These are phyloP conservation scores for Melipona bicolor DNA, from an alignment of 2,888 invertebrate species.

Conservation along the genomic window DNA sequence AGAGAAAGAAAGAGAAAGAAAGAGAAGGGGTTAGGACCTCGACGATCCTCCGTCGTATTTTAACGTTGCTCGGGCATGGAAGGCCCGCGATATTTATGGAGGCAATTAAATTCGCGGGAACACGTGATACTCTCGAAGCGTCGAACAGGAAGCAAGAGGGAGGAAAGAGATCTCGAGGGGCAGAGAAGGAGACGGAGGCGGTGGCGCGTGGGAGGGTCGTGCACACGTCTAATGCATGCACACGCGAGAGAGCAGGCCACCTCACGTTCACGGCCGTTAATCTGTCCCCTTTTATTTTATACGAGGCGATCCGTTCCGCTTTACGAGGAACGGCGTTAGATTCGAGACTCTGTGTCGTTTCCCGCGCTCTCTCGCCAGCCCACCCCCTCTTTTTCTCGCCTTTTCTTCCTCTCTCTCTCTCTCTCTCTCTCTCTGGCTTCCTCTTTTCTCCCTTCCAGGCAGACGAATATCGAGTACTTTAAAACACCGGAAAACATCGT, in stretches of 20 bases:
- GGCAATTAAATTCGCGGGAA: conserved; percentile 80
- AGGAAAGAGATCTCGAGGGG: neutral
- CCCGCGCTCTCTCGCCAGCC: conserved; percentile 53
- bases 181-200: neutral
- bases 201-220: conserved; percentile 62
- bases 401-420: no score
- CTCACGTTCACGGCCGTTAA: conserved; percentile 66
- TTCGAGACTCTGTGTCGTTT: conserved; percentile 56
- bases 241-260: conserved; percentile 49
- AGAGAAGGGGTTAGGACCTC: conserved; percentile 5
- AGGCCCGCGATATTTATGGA: conserved; percentile 77
- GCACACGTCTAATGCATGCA: conserved; percentile 54
- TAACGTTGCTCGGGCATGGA: conserved; percentile 33
- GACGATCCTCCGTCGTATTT: conserved; percentile 43
- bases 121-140: conserved; percentile 61
- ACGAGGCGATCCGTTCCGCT: conserved; percentile 69
- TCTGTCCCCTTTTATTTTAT: conserved; percentile 74
- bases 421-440: neutral
- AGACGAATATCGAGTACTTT: conserved; percentile 7
- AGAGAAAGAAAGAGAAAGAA: neutral
- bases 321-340: conserved; percentile 72
- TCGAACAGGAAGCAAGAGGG: conserved; percentile 26
- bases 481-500: neutral
- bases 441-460: neutral
- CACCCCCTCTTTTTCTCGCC: neutral